Percentiles rank a stretch among this genome's conserved stretches.
phyloP scores from a whole-genome alignment of 2,113 vertebrate species.

The Aix galericulata region DNA sequence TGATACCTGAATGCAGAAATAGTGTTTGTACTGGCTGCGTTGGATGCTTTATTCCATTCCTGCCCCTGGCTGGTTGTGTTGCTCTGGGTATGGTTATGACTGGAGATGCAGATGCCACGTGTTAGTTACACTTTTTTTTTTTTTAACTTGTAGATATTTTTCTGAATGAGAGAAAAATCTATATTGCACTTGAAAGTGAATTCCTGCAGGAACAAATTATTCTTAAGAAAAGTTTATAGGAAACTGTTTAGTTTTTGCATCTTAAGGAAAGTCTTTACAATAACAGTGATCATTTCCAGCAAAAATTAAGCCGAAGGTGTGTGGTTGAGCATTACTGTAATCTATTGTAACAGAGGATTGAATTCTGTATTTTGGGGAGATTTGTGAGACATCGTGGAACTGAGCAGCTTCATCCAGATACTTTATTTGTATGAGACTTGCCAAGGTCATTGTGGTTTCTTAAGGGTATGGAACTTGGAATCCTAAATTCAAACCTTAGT shows the following conservation, averaged over 20 bases:
- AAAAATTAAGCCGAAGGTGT: background rate
- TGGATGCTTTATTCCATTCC: background rate
- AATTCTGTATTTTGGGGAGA: background rate
- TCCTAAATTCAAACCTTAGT: background rate
- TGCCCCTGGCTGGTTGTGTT: background rate
- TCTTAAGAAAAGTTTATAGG: background rate
- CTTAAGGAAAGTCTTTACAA: background rate
- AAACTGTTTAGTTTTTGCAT: background rate
- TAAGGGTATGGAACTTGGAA: background rate
- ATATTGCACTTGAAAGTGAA: background rate
- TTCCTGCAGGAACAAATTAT: background rate
- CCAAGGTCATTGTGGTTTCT: background rate
- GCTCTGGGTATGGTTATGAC: background rate
- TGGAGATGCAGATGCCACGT: background rate
- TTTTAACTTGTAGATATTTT: background rate
- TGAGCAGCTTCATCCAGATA: background rate
- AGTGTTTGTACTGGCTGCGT: background rate
- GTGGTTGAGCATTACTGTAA: background rate
- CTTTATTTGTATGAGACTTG: background rate
- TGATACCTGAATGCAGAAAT: background rate
- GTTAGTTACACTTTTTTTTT: background rate
- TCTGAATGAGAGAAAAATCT: background rate
- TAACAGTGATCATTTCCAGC: background rate
- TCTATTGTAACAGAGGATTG: background rate
- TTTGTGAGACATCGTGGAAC: background rate